Percentiles rank a stretch among this genome's conserved stretches.
These are phyloP conservation scores for Oxystoma pomonae DNA, from an alignment of 2,888 invertebrate species.

Conservation along the genomic window DNA sequence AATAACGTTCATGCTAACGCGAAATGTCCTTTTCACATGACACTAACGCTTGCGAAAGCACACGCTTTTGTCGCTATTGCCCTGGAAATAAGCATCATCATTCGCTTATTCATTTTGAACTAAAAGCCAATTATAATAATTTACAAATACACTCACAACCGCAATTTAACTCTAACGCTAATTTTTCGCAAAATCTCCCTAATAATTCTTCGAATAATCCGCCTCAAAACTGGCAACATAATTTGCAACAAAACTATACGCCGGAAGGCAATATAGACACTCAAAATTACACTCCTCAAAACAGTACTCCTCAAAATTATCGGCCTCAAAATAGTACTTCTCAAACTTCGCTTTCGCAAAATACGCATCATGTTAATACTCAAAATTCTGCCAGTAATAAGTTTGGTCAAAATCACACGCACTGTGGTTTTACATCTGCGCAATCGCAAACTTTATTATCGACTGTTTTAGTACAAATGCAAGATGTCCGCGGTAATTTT, in stretches of 20 bases:
- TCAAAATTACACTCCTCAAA: too few species aligned
- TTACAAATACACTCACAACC: background rate
- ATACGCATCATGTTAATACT: too few species aligned
- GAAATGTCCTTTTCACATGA: background rate
- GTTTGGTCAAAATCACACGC: background rate
- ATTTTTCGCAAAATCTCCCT: background rate
- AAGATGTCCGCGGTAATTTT: background rate
- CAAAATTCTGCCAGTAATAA: background rate
- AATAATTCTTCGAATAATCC: background rate
- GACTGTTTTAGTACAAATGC: background rate
- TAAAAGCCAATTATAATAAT: background rate
- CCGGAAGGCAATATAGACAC: too few species aligned
- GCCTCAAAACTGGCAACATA: background rate
- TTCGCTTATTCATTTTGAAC: background rate
- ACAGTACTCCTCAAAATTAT: too few species aligned
- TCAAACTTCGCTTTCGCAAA: background rate
- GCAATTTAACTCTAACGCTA: background rate
- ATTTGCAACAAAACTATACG: background rate
- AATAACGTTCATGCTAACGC: background rate
- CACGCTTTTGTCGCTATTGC: background rate
- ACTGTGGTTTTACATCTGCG: constrained; percentile 2
- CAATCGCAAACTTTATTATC: background rate
- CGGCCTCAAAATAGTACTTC: background rate
- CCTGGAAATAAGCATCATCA: background rate
- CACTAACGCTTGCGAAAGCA: background rate